Conservation (phyloP, 2,888 invertebrate genomes). For the Mythimna lalbum region DNA sequence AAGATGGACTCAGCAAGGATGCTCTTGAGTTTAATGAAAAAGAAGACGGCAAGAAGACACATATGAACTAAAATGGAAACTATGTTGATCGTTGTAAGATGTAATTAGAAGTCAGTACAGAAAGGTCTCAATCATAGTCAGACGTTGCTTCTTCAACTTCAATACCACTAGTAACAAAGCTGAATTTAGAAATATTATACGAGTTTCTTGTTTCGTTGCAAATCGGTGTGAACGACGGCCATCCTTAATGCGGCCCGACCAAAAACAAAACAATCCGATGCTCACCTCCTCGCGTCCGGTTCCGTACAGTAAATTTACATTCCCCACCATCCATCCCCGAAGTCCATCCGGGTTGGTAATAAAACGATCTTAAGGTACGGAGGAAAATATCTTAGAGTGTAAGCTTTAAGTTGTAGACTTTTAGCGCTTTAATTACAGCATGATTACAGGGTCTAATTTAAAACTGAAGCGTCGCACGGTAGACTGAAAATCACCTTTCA, state of each 20-base stretch:
- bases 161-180: not conserved
- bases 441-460: not conserved
- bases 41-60: rapidly evolving
- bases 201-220: constrained; percentile 34
- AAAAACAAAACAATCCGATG: constrained; percentile 90
- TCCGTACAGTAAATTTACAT: constrained; percentile 90
- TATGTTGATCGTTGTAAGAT: not conserved
- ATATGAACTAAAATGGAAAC: not conserved
- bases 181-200: not conserved
- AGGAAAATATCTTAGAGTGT: constrained; percentile 86
- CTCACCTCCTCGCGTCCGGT: constrained; percentile 89
- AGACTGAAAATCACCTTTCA: too few relatives aligned
- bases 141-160: not conserved
- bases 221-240: constrained; percentile 73
- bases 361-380: constrained; percentile 89
- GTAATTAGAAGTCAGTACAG: not conserved
- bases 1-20: not conserved
- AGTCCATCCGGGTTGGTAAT: constrained; percentile 90
- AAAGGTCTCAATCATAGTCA: not conserved
- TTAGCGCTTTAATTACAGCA: constrained; percentile 49
- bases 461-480: too few relatives aligned
- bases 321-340: constrained; percentile 89
- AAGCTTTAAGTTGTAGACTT: constrained; percentile 58
- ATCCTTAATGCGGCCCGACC: constrained; percentile 82
- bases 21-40: not conserved